Percentiles rank a stretch among this genome's conserved stretches.
These are phyloP conservation scores for Spilogale gracilis DNA, from an alignment of 2,113 vertebrate species.

Conservation along the genomic window DNA sequence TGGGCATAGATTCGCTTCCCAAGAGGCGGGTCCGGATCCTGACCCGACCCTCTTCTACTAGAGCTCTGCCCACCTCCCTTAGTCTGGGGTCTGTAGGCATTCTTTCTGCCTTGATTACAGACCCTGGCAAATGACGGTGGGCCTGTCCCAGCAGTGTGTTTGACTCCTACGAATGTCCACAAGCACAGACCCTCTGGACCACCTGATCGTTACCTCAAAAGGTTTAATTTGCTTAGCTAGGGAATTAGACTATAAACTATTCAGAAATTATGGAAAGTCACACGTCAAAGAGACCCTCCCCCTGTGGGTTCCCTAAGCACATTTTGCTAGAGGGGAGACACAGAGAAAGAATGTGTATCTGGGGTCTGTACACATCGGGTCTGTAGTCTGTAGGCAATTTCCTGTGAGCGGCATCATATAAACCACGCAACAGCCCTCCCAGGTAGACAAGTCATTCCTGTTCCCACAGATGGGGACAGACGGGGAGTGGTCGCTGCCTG, in stretches of 20 bases:
- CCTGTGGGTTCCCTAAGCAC: background rate
- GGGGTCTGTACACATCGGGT: background rate
- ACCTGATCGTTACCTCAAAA: constrained; percentile 79
- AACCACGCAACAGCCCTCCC: background rate
- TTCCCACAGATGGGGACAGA: background rate
- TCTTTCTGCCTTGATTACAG: constrained; percentile 80
- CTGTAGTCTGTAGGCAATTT: background rate
- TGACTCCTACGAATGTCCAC: constrained; percentile 74
- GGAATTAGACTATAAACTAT: constrained; percentile 80
- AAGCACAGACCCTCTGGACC: constrained; percentile 11
- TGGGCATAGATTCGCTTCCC: background rate
- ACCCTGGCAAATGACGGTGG: constrained; percentile 69
- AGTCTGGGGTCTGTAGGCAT: no score
- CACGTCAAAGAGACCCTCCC: constrained; percentile 61
- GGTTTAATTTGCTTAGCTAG: constrained; percentile 80
- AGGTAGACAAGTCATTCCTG: background rate
- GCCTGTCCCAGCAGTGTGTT: constrained; percentile 66
- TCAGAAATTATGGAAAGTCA: constrained; percentile 79
- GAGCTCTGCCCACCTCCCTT: background rate
- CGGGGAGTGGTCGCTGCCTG: background rate
- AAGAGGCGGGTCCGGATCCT: background rate
- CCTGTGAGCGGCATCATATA: background rate
- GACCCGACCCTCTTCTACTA: background rate
- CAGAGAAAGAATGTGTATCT: no score
- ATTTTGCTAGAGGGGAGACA: background rate